Percentiles rank a stretch among this genome's conserved stretches.
Conservation (phyloP, 1,140 invertebrate species). For the Leguminivora glycinivorella region DNA sequence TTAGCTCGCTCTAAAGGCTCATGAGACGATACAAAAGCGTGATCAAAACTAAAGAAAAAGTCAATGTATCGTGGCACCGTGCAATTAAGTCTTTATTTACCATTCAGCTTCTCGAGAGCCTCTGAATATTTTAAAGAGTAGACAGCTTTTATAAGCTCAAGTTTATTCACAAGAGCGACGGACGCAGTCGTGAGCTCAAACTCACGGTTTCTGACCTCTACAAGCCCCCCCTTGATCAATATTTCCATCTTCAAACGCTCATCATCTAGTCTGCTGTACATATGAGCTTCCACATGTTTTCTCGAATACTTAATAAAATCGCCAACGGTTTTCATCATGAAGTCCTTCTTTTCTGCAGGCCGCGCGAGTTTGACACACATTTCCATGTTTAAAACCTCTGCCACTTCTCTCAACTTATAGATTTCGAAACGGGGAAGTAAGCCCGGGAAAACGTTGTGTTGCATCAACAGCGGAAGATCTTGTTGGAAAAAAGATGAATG, state of each 20-base stretch:
- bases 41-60: too few relatives aligned
- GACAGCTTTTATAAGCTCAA: background rate
- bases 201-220: background rate
- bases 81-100: background rate
- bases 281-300: background rate
- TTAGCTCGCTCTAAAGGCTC: too few relatives aligned
- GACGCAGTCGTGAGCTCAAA: background rate
- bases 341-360: background rate
- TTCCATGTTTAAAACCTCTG: constrained; percentile 3
- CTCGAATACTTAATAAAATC: constrained; percentile 1
- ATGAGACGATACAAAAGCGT: too few relatives aligned
- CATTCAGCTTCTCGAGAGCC: background rate
- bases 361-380: background rate
- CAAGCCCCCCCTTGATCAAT: background rate
- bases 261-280: background rate
- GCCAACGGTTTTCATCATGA: background rate
- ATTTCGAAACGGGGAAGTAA: background rate
- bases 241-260: background rate
- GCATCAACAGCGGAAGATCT: background rate
- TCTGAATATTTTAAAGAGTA: background rate
- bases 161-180: background rate
- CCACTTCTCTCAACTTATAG: background rate
- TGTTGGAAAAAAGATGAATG: background rate
- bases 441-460: background rate
- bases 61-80: too few relatives aligned